These are phyloP conservation scores for Stenodera caucasica DNA, from an alignment of 2,888 invertebrate genomes.

Conservation along the genomic window DNA sequence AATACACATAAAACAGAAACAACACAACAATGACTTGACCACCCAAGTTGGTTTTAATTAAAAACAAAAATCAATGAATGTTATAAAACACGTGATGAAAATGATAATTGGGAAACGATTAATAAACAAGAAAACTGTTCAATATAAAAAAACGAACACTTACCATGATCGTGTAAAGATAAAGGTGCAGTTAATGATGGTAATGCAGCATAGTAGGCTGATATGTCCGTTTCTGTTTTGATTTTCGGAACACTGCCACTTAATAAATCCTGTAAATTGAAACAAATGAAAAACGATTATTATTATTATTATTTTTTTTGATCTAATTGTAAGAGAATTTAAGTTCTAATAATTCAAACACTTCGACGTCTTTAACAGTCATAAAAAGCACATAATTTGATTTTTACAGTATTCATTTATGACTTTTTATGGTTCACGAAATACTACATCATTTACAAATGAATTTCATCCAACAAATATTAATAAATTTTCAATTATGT, in stretches of 20 bases:
- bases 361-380: not conserved
- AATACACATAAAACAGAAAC: not conserved
- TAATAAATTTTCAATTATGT: not conserved
- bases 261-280: conserved; percentile 47
- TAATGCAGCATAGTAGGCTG: conserved; percentile 43
- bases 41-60: conserved; percentile 3
- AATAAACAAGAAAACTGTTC: not conserved
- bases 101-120: not conserved
- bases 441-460: not conserved
- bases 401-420: not conserved
- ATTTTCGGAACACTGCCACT: conserved; percentile 49
- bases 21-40: not conserved
- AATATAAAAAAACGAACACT: conserved; percentile 23
- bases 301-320: conserved; percentile 8
- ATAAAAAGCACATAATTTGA: conserved; percentile 1
- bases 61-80: not conserved
- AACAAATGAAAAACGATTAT: not conserved
- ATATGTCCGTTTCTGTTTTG: conserved; percentile 50
- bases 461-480: not conserved
- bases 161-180: conserved; percentile 46
- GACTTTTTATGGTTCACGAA: not conserved
- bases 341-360: not conserved
- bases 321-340: not conserved
- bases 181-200: conserved; percentile 45
- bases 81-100: not conserved